These are phyloP conservation scores for Erpornis zantholeuca DNA, from an alignment of 2,113 vertebrate species.

Conservation along the genomic window DNA sequence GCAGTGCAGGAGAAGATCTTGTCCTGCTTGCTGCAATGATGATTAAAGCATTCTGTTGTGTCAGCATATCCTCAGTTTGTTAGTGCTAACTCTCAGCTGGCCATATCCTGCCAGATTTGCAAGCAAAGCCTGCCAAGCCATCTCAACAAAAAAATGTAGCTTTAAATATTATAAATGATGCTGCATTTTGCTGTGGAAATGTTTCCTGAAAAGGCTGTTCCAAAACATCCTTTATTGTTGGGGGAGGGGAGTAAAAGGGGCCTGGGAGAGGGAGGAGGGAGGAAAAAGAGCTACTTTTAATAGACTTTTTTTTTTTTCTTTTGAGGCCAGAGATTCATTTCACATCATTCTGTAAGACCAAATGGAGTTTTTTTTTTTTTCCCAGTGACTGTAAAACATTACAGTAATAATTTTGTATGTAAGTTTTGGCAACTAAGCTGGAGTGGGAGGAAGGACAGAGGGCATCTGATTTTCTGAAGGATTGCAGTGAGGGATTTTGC, in stretches of 20 bases:
- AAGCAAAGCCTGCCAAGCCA: constrained; percentile 80
- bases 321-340: constrained; percentile 53
- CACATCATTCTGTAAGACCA: constrained; percentile 43
- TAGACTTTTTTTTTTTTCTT: constrained; percentile 28
- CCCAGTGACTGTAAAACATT: constrained; percentile 49
- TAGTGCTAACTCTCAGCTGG: constrained; percentile 82
- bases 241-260: constrained; percentile 32
- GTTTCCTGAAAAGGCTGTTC: constrained; percentile 70
- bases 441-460: constrained; percentile 53
- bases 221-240: constrained; percentile 63
- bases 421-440: constrained; percentile 33
- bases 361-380: constrained; percentile 26
- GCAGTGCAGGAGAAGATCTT: constrained; percentile 74
- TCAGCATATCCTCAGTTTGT: constrained; percentile 88
- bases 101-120: constrained; percentile 84
- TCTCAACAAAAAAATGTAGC: constrained; percentile 79
- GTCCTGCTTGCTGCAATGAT: constrained; percentile 76
- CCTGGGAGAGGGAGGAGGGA: constrained; percentile 61
- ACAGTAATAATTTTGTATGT: constrained; percentile 42
- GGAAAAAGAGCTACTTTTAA: constrained; percentile 53
- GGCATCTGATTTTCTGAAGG: constrained; percentile 31
- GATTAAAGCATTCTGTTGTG: constrained; percentile 88
- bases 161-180: constrained; percentile 73
- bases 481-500: constrained; percentile 46
- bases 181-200: constrained; percentile 69